Base-by-base conservation (phyloP, 2,113 vertebrate species). In the Gulo gulo region DNA sequence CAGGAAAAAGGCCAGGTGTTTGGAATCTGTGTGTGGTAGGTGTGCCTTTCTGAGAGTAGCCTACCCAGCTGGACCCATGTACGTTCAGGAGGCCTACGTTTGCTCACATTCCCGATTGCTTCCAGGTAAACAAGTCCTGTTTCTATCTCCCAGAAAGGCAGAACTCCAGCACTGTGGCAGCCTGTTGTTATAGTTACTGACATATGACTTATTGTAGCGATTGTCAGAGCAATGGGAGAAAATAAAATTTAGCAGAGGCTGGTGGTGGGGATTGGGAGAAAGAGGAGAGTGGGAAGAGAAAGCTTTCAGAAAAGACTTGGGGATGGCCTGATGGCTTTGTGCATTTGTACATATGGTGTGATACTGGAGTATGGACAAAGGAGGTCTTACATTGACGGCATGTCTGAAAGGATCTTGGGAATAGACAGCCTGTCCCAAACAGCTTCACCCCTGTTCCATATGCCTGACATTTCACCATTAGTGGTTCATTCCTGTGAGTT, bases 121-220 rank as follows among this genome's bases (percentile, higher is more conserved):
- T 29, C n/a, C 69, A 84, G 69, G 69, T 90, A 95, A 97, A 96
- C 39, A 96, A 71, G 92, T 78, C 42, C 92, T 86, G 18, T 14
- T 71, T 95, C 94, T 85, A 42, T 97, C 92, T 96, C 15, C 1
- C 29, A 78, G 57, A 0, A 65, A 97, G 8, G 12, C 57, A 92
- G 0, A 47, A 90, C 88, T 97, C 71, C 82, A 55, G 78, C 12
- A 61, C 16, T 12, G 87, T 96, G 96, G 83, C 65, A 89, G 81
- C 0, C 3, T 91, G 95, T 98, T 98, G 97, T 98, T 98, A 98
- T 95, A 98, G 98, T 98, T 97, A 98, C 98, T 98, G 97, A 55
- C 85, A 39, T 96, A 47, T 79, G 97, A 98, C 96, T 98, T 98
- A 97, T 90, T 97, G 96, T 88, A 93, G 86, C 20, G 80, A 97